Percentiles rank a stretch among this genome's conserved stretches.
Evolutionary conservation across 2,888 invertebrate genomes (phyloP).

Genomic region (Lumbricus terrestris): DNA sequence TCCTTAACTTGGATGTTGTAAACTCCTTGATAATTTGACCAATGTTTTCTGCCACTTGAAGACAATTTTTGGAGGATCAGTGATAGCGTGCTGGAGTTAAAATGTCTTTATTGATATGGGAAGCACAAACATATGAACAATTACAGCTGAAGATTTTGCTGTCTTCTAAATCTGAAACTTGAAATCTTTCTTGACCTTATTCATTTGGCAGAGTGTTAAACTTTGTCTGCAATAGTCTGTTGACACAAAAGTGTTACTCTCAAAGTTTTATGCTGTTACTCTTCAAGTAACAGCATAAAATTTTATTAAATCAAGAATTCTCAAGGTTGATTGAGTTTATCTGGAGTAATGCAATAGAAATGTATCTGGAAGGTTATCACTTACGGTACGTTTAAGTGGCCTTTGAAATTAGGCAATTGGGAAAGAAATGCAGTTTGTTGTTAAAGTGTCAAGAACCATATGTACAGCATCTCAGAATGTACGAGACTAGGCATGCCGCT

Average conservation of each 20-base stretch:
- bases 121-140: not conserved
- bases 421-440: too few species aligned
- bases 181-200: too few species aligned
- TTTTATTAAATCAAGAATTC: not conserved
- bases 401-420: too few species aligned
- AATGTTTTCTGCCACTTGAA: not conserved
- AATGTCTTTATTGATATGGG: not conserved
- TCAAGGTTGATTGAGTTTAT: not conserved
- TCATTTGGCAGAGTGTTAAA: not conserved
- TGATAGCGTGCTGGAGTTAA: not conserved
- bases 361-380: not conserved
- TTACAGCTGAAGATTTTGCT: not conserved
- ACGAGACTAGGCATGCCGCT: too few species aligned
- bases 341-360: not conserved
- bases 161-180: not conserved
- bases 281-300: not conserved
- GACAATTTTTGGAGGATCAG: not conserved
- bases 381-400: not conserved
- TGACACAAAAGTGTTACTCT: not conserved
- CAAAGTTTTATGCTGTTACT: too few species aligned
- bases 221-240: not conserved
- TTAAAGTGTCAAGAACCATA: too few species aligned
- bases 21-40: not conserved
- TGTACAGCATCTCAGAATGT: too few species aligned
- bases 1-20: not conserved